A percentile compares a stretch with the other conserved stretches of the same genome.
Conservation (phyloP, 2,797 vertebrate species). For the Denticeps clupeoides region DNA sequence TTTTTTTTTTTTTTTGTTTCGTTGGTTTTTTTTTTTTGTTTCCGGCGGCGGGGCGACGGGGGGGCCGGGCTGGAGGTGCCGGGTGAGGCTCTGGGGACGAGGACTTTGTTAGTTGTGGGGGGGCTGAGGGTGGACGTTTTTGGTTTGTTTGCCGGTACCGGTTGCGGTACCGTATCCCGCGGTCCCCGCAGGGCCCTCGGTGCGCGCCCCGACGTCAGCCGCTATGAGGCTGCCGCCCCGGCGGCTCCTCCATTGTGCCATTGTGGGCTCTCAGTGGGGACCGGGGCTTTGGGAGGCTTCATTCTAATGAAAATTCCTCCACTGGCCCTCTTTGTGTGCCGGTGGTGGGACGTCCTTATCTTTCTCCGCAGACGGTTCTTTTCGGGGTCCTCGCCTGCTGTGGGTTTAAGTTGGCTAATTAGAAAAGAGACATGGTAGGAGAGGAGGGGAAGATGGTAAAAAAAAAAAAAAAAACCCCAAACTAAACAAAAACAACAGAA, state of each 20-base stretch:
- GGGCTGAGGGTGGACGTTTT: slow-evolving; percentile 19
- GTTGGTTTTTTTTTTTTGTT: slow-evolving; percentile 29
- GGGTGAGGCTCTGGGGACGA: slow-evolving; percentile 12
- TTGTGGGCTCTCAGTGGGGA: slow-evolving; percentile 62
- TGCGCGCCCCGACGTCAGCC: slow-evolving; percentile 48
- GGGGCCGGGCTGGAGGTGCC: slow-evolving; percentile 18
- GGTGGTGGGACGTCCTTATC: slow-evolving; percentile 54
- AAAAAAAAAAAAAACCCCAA: slow-evolving; percentile 42
- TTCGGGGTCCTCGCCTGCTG: slow-evolving; percentile 56
- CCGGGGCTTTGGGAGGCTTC: slow-evolving; percentile 52
- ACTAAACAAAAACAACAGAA: slow-evolving; percentile 43
- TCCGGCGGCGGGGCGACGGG: slow-evolving; percentile 19
- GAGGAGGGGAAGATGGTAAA: slow-evolving; percentile 22
- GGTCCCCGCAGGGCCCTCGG: slow-evolving; percentile 41
- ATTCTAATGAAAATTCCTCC: slow-evolving; percentile 76
- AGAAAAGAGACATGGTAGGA: slow-evolving; percentile 57
- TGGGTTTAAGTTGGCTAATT: slow-evolving; percentile 68
- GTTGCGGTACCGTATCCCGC: slow-evolving; percentile 41
- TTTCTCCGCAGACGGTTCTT: slow-evolving; percentile 48
- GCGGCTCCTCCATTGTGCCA: slow-evolving; percentile 49
- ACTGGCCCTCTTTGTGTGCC: slow-evolving; percentile 57
- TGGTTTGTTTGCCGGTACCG: slow-evolving; percentile 29
- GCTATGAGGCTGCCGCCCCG: slow-evolving; percentile 51
- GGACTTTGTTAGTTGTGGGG: too few relatives aligned
- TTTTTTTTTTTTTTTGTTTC: slow-evolving; percentile 14